phyloP scores from a whole-genome alignment of 2,888 invertebrate genomes.

The Miltochrista miniata region DNA sequence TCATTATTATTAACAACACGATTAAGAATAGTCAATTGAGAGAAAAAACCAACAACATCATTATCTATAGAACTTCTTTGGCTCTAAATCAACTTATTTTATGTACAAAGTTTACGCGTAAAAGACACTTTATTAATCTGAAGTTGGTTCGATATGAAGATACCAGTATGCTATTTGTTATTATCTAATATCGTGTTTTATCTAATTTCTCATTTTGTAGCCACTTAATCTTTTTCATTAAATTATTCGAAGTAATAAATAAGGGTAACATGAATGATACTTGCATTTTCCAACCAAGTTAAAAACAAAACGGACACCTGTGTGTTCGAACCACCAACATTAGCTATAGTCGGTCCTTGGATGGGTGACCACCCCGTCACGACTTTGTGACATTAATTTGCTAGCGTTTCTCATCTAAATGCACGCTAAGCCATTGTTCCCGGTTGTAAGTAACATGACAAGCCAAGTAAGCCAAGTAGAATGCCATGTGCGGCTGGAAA shows the following conservation, averaged over 20 bases:
- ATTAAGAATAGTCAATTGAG: not conserved
- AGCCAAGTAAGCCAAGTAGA: too few species aligned
- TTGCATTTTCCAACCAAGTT: too few species aligned
- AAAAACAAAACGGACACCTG: too few species aligned
- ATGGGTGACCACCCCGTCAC: too few species aligned
- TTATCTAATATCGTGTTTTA: constrained; percentile 11
- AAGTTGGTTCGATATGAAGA: constrained; percentile 39
- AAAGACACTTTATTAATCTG: constrained; percentile 45
- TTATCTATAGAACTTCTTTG: constrained; percentile 12
- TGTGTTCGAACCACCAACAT: too few species aligned
- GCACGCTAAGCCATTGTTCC: too few species aligned
- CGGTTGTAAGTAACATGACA: too few species aligned
- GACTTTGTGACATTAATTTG: too few species aligned
- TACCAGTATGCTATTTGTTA: constrained; percentile 37
- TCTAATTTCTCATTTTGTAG: not conserved
- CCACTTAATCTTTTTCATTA: not conserved
- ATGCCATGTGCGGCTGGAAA: too few species aligned
- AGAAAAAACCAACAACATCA: not conserved
- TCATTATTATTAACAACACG: too few species aligned
- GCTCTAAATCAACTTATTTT: constrained; percentile 47
- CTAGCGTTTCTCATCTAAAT: too few species aligned
- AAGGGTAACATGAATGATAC: not conserved
- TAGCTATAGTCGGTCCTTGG: too few species aligned
- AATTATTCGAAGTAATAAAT: not conserved
- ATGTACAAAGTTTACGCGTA: constrained; percentile 46